Evolutionary conservation across 2,888 invertebrate species (phyloP), one percentile per base, ranked within the genome.

Genomic region (Lithophane semibrunnea): DNA sequence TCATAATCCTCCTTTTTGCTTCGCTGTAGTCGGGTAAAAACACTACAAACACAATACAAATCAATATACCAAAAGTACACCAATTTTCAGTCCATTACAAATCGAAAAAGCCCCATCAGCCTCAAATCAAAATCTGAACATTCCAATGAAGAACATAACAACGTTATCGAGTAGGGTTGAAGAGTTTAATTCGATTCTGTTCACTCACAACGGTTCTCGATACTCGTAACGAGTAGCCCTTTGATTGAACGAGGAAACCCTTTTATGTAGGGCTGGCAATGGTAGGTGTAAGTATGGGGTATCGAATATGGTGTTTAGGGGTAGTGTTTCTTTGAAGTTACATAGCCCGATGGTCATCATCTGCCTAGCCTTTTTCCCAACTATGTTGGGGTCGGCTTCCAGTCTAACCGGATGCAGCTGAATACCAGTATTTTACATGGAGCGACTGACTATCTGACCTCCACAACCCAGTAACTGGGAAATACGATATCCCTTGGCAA

Each of bases 101-200:
- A 60, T 60, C 9, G 16, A 47, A 29, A 56, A 73, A 16, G 58
- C 67, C 64, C 58, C 52, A 24, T 64, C 52, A 49, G 18, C 69
- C 9, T 21, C 75, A 47, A 63, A 84, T 82, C 73, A 86, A 86
- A 89, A 90, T 77, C 84, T 82, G 81, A 82, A 72, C 58, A 71
- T 77, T 60, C 83, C 83, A 77, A 90, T 90, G 88, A 90, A 91
- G 92, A 78, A 79, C 79, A 79, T 92, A 92, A 92, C 89, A 82
- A 87, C 86, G 86, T 90, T 91, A 92, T 92, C 90, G 89, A 90
- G 89, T 87, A 68, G n/a, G n/a, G n/a, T n/a, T 80, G 74, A 83
- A 92, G 93, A 90, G 83, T 84, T 88, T 92, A 92, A 92, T 92
- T 90, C 86, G 88, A 90, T 91, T 88, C 85, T 82, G 79, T 81